Conservation (phyloP, 2,888 invertebrate species). For the Belgica antarctica region DNA sequence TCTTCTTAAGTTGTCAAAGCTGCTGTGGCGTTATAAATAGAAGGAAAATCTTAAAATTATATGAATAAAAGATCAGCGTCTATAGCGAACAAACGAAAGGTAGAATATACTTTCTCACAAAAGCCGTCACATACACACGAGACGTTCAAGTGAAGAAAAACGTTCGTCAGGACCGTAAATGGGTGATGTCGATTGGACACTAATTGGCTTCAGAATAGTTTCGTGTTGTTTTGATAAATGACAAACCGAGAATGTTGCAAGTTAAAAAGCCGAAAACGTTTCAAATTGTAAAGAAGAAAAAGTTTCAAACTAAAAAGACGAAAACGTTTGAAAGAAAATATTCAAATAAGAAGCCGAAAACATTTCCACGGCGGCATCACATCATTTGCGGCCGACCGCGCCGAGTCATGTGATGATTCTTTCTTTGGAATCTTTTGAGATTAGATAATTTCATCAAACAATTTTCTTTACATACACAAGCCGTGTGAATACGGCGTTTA, state of each 20-base stretch:
- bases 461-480: not conserved
- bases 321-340: too few species aligned
- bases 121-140: not conserved
- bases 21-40: constrained; percentile 17
- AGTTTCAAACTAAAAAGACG: too few species aligned
- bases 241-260: too few species aligned
- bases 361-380: too few species aligned
- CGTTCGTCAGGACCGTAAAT: too few species aligned
- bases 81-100: not conserved
- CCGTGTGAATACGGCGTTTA: not conserved
- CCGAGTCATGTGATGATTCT: not conserved
- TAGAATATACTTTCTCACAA: not conserved
- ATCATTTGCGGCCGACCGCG: too few species aligned
- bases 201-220: too few species aligned
- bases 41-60: constrained; percentile 12
- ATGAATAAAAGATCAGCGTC: constrained; percentile 29
- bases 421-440: not conserved
- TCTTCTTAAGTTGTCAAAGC: constrained; percentile 5
- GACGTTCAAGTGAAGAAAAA: not conserved
- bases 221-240: too few species aligned
- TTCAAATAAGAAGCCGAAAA: too few species aligned
- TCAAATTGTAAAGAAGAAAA: too few species aligned
- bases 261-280: too few species aligned
- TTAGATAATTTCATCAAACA: constrained; percentile 18
- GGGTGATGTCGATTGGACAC: too few species aligned